Conservation (phyloP, 2,797 vertebrate species). For the Gymnodraco acuticeps region DNA sequence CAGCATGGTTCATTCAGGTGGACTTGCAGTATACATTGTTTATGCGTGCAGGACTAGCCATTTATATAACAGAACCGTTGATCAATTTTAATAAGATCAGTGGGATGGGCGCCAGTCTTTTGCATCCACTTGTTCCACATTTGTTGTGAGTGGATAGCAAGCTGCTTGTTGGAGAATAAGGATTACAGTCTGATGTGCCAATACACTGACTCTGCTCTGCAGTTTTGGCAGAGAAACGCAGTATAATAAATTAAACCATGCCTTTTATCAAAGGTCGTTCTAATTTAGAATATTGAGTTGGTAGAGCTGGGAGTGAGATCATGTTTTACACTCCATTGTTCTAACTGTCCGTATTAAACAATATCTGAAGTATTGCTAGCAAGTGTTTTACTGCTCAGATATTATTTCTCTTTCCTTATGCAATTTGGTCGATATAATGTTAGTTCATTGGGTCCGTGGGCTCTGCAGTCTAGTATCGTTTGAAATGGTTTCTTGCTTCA, state of each 20-base stretch:
- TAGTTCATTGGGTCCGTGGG: neutral
- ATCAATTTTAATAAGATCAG: slow-evolving; percentile 63
- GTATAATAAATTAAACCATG: slow-evolving; percentile 19
- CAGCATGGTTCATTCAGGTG: neutral
- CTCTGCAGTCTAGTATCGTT: neutral
- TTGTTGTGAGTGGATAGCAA: slow-evolving; percentile 19
- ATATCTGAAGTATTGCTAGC: slow-evolving; percentile 12
- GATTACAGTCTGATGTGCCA: slow-evolving; percentile 18
- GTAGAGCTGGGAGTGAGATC: slow-evolving; percentile 6
- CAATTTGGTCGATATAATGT: neutral
- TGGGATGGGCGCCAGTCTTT: slow-evolving; percentile 30
- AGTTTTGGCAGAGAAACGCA: slow-evolving; percentile 25
- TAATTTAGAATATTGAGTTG: slow-evolving; percentile 8
- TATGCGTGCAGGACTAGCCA: slow-evolving; percentile 21
- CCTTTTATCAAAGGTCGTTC: slow-evolving; percentile 29
- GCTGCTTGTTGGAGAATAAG: slow-evolving; percentile 18
- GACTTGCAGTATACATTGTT: neutral
- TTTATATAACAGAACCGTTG: slow-evolving; percentile 44
- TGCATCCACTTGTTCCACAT: slow-evolving; percentile 39
- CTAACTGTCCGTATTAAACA: slow-evolving; percentile 16
- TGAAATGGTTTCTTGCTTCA: neutral
- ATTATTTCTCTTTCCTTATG: slow-evolving; percentile 2
- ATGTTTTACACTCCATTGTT: slow-evolving; percentile 19
- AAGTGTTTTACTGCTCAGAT: slow-evolving; percentile 2
- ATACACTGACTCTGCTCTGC: slow-evolving; percentile 6